A percentile compares a stretch with the other conserved stretches of the same genome.
Conservation (phyloP, 2,797 vertebrate species). For the Brotula barbata region DNA sequence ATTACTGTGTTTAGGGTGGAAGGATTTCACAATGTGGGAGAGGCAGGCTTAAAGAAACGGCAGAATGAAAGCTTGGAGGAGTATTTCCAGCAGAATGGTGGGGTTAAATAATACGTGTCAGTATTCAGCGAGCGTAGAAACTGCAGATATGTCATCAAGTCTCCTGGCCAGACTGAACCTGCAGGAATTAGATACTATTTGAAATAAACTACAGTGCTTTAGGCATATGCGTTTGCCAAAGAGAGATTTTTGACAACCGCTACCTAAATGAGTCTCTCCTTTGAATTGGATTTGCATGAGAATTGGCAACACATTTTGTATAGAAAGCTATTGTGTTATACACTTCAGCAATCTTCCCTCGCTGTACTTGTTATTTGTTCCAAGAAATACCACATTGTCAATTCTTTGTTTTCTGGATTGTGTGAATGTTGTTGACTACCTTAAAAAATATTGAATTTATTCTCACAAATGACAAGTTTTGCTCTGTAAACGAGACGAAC, state of each 20-base stretch:
- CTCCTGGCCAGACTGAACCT: slow-evolving; percentile 22
- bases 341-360: not conserved
- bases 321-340: not conserved
- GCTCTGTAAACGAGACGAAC: slow-evolving; percentile 41
- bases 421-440: not conserved
- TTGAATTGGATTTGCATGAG: slow-evolving; percentile 43
- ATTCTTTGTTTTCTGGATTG: too few species aligned
- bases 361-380: too few species aligned
- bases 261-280: slow-evolving; percentile 28
- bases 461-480: slow-evolving; percentile 27
- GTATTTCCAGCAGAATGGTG: slow-evolving; percentile 34
- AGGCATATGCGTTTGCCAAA: slow-evolving; percentile 16
- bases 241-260: slow-evolving; percentile 26
- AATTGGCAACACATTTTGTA: slow-evolving; percentile 25
- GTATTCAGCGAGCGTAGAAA: slow-evolving; percentile 24
- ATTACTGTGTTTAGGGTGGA: slow-evolving; percentile 28
- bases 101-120: slow-evolving; percentile 56
- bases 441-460: slow-evolving; percentile 5
- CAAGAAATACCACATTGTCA: too few species aligned
- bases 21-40: slow-evolving; percentile 44
- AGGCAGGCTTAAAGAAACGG: slow-evolving; percentile 22
- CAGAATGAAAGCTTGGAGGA: slow-evolving; percentile 30
- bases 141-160: slow-evolving; percentile 35
- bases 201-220: slow-evolving; percentile 18
- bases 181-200: slow-evolving; percentile 39